Percentiles rank a stretch among this genome's conserved stretches.
Conservation (phyloP, 2,797 vertebrate species). For the Tokudaia tokunoshimensis region DNA sequence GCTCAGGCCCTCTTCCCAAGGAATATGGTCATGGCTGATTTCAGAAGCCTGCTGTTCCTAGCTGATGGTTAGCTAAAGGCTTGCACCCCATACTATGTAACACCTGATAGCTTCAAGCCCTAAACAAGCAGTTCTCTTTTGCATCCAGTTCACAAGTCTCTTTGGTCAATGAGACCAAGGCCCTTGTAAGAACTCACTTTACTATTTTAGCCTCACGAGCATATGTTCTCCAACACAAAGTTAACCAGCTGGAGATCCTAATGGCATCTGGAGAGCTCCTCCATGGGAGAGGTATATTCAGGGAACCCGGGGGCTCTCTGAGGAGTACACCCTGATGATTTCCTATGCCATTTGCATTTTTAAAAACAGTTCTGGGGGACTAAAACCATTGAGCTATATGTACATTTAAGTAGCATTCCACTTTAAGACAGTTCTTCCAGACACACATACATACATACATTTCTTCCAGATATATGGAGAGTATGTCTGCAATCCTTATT, state of each 20-base stretch:
- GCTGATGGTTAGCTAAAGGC: not conserved
- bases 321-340: not conserved
- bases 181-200: slow-evolving; percentile 4
- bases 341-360: not conserved
- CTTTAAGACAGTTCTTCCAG: not conserved
- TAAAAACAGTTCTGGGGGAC: not conserved
- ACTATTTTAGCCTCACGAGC: not conserved
- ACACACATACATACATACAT: not conserved
- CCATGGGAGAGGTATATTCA: not conserved
- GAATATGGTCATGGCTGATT: not conserved
- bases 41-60: not conserved
- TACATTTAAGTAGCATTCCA: slow-evolving; percentile 12
- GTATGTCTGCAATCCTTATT: not conserved
- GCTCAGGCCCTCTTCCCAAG: slow-evolving; percentile 8
- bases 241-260: not conserved
- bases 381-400: not conserved
- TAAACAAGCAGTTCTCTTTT: not conserved
- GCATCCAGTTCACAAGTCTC: not conserved
- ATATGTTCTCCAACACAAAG: not conserved
- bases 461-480: not conserved
- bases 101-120: not conserved
- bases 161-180: slow-evolving; percentile 27
- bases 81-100: not conserved
- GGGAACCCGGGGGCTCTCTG: not conserved
- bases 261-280: not conserved